Base-by-base conservation (phyloP, 2,888 invertebrate species). In the Leucophenga maculata region DNA sequence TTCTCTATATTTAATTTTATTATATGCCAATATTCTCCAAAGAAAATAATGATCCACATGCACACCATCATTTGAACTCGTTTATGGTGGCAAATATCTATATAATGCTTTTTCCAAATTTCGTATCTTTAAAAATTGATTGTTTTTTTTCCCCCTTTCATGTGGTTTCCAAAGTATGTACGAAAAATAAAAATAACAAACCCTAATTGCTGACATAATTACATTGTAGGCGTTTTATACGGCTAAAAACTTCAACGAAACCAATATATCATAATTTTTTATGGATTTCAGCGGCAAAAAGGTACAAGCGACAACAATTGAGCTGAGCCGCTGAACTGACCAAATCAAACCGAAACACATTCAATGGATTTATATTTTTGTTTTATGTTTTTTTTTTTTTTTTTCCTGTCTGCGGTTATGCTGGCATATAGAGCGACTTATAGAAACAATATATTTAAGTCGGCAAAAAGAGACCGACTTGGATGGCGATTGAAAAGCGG, bases 221-320 rank as follows among this genome's bases (percentile, higher is more conserved):
- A 60, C 60, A 32, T 9, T 60, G 60, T 60, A 60, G 60, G 60
- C 60, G 60, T 60, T 18, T 14, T 60, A 22, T n/a, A 22, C 14
- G 18, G 11, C 57, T 57, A 18, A 16, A 39, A 32, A 32, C 14
- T 39, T 16, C 11, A 39, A 18, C 44, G 44, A 18, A 26, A 44
- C 9, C 60, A 60, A 64, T 46, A 64, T 46, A 64, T 64, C 62
- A 64, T 48, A 64, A 48, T 48, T 64, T 64, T 64, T 64, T 64
- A 64, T 64, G 48, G 46, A 64, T 64, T 64, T 64, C 46, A 22
- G 18, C 46, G 26, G 20, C 26, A 62, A 64, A 48, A 46, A 64
- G 50, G 2, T 8, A 46, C 11, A 20, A 64, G n/a, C 62, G 22
- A 64, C 60, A 18, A 64, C 22, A 64, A 64, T 64, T n/a, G 62